Evolutionary conservation across 2,888 invertebrate species (phyloP).

Genomic region (Oligia fasciuncula): DNA sequence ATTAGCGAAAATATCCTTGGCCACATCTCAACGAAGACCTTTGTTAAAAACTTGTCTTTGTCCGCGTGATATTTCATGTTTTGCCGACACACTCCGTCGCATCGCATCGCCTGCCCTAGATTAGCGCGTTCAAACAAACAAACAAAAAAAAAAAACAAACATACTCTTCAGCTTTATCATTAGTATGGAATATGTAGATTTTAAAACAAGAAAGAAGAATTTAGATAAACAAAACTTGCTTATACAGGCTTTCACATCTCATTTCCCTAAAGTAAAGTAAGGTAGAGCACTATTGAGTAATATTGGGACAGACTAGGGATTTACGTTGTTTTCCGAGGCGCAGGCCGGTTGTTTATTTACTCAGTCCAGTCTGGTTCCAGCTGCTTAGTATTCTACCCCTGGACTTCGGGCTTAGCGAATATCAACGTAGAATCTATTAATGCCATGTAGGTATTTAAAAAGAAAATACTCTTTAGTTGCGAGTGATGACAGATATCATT

Average conservation of each 20-base stretch:
- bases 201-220: neutral
- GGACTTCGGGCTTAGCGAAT: slow-evolving; percentile 12
- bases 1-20: neutral
- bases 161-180: no score
- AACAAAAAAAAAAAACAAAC: no score
- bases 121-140: no score
- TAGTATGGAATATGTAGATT: neutral
- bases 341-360: slow-evolving; percentile 40
- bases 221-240: neutral
- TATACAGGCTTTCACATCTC: neutral
- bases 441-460: neutral
- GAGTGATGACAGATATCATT: neutral
- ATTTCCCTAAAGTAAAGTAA: slow-evolving; percentile 17
- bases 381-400: slow-evolving; percentile 49
- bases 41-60: no score
- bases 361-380: slow-evolving; percentile 9
- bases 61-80: no score
- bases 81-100: no score
- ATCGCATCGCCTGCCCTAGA: no score
- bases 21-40: neutral
- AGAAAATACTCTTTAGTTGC: neutral
- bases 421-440: slow-evolving; percentile 5
- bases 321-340: slow-evolving; percentile 14
- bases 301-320: slow-evolving; percentile 27
- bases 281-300: slow-evolving; percentile 3